Percentiles rank a stretch among this genome's conserved stretches.
phyloP scores from a whole-genome alignment of 2,888 invertebrate genomes.

The Deilephila porcellus region DNA sequence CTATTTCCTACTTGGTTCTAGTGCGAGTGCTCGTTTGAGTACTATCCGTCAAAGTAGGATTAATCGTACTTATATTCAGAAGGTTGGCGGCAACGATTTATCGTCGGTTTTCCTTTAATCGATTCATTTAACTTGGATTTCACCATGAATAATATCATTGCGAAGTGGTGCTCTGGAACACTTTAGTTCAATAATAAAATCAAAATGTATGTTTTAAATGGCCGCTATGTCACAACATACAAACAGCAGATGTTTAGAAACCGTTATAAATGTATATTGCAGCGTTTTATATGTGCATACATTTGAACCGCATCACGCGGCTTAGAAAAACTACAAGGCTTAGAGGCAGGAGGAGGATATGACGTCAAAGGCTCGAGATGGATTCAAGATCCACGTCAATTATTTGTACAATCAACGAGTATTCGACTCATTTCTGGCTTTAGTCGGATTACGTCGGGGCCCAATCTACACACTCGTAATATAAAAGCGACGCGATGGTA shows the following conservation, averaged over 20 bases:
- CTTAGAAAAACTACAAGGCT: slow-evolving; percentile 10
- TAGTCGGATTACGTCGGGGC: slow-evolving; percentile 2
- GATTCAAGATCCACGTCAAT: slow-evolving; percentile 13
- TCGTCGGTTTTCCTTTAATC: neutral
- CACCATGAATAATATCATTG: no score
- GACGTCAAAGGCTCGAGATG: slow-evolving; percentile 5
- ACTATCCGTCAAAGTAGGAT: neutral
- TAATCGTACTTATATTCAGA: slow-evolving; percentile 12
- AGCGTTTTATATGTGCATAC: slow-evolving; percentile 17
- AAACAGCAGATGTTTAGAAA: neutral
- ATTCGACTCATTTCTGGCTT: neutral
- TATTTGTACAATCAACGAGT: slow-evolving; percentile 22
- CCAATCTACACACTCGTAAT: neutral
- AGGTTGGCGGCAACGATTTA: slow-evolving; percentile 2
- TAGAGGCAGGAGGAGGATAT: slow-evolving; percentile 7
- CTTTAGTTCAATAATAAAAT: no score
- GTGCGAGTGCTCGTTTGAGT: slow-evolving; percentile 2
- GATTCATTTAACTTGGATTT: neutral
- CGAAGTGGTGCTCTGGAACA: no score
- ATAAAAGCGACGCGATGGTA: neutral
- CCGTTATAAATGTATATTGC: neutral
- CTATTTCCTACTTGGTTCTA: neutral
- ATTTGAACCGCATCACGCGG: neutral
- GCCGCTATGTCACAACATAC: neutral
- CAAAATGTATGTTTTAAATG: no score